Base-by-base conservation (phyloP, 2,113 vertebrate genomes). In the Myrmophylax atrothorax region DNA sequence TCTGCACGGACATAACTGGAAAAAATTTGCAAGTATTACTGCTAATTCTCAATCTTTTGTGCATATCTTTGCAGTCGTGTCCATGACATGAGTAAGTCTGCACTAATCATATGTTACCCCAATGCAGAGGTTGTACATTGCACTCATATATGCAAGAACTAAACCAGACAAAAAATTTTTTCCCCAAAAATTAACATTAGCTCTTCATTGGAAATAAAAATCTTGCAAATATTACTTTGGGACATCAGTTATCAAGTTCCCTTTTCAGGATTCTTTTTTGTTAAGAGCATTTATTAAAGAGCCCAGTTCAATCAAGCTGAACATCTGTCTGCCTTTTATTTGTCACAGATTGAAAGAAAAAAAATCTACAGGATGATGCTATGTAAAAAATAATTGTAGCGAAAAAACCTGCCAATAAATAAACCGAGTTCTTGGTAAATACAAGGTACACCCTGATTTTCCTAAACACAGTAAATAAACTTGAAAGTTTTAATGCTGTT, bases 91-190 rank as follows among this genome's bases (percentile, higher is more conserved):
- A 40, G 8, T 46, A 31, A 47, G 26, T 16, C 29, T 47, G 17
- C 25, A 24, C 1, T 20, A 50, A 52, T 37, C 13, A 19, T 8
- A 12, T 49, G 7, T 72, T 69, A 38, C 35, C 74, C 14, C 9
- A 60, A 8, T 23, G 37, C 8, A 26, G 0, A 3, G 24, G 18
- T 12, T 29, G 10, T 35, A 24, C 2, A 8, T 60, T 68, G 3
- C 19, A 47, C 52, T 72, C 3, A 1, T 18, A 25, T 1, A 31
- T 26, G 22, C 19, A 60, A 31, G 28, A 73, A 64, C 6, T 33
- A 47, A 90, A 89, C 7, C 15, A 47, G 18, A 64, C 3, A 13
- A 69, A 73, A 68, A 69, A 23, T 69, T 0, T 19, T 68, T 15
- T 55, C 23, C 10, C 9, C 3, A 18, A 66, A 92, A 29, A 59